Evolutionary conservation across 2,797 vertebrate species (phyloP).

Genomic region (Sarcoramphus papa): DNA sequence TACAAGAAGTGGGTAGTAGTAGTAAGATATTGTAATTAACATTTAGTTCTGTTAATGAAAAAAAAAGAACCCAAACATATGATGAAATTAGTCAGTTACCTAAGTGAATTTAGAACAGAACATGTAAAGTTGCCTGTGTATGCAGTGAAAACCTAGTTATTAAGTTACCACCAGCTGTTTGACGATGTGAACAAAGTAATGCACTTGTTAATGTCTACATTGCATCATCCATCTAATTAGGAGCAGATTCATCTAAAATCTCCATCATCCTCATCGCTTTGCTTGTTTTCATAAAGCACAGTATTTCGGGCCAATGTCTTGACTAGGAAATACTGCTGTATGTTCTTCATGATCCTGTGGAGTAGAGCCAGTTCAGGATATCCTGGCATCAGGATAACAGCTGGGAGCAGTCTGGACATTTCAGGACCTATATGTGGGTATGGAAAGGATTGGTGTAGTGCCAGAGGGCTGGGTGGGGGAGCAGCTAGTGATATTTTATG

Average conservation of each 20-base stretch:
- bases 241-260: not conserved
- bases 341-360: not conserved
- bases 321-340: not conserved
- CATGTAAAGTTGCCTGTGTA: not conserved
- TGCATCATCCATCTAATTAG: not conserved
- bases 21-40: not conserved
- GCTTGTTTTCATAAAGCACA: not conserved
- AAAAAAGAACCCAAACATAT: not conserved
- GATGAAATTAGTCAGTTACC: not conserved
- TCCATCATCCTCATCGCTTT: not conserved
- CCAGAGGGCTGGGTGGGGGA: not conserved
- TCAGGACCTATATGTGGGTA: not conserved
- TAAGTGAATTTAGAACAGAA: not conserved
- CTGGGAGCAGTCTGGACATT: not conserved
- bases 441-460: not conserved
- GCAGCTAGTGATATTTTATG: not conserved
- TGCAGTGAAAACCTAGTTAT: not conserved
- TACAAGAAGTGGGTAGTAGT: not conserved
- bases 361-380: not conserved
- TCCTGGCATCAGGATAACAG: not conserved
- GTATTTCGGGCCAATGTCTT: not conserved
- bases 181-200: not conserved
- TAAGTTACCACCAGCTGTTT: not conserved
- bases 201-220: not conserved
- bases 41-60: not conserved